phyloP scores from a whole-genome alignment of 2,113 vertebrate genomes.

The Petrocephalus zakoni region DNA sequence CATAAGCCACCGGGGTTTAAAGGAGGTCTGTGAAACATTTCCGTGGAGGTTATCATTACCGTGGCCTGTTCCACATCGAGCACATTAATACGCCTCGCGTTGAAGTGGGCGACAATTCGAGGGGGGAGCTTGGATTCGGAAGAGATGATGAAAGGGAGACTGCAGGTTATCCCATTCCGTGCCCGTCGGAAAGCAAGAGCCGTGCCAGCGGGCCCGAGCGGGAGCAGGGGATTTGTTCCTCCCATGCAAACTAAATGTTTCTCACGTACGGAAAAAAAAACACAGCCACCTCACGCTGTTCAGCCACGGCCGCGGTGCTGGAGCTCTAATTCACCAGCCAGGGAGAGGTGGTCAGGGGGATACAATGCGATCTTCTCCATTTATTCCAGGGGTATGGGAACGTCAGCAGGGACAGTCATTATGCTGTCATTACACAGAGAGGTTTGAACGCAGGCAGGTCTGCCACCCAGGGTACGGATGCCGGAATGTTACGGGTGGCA shows the following conservation, averaged over 20 bases:
- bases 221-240: not conserved
- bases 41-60: not conserved
- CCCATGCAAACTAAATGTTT: not conserved
- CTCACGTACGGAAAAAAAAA: not conserved
- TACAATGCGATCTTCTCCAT: slow-evolving; percentile 18
- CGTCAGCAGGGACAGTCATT: slow-evolving; percentile 21
- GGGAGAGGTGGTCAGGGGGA: not conserved
- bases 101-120: not conserved
- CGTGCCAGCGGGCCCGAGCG: not conserved
- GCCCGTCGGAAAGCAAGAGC: not conserved
- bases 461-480: slow-evolving; percentile 14
- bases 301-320: not conserved
- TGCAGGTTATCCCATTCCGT: not conserved
- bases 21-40: not conserved
- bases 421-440: slow-evolving; percentile 26
- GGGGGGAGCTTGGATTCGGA: not conserved
- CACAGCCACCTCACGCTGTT: not conserved
- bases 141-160: not conserved
- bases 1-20: not conserved
- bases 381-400: slow-evolving; percentile 19
- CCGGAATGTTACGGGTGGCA: slow-evolving; percentile 16
- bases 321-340: not conserved
- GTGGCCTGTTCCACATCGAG: not conserved
- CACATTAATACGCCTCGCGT: not conserved
- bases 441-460: slow-evolving; percentile 14